Base-by-base conservation (phyloP, 1,140 invertebrate genomes). In the Scylla paramamosain region DNA sequence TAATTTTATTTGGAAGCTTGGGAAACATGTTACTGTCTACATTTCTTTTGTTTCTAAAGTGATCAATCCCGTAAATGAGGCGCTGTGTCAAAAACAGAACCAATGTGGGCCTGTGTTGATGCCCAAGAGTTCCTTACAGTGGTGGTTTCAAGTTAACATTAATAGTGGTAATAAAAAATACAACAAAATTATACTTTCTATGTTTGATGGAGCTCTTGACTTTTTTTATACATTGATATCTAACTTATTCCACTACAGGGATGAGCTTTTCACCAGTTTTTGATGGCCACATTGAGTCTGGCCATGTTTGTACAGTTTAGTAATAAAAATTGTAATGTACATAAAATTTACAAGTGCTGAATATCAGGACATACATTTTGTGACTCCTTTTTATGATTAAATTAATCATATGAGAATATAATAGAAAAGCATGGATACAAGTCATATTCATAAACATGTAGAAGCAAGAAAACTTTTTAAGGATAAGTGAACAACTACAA, bases 251-350 rank as follows among this genome's bases (percentile, higher is more conserved):
- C 39, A 32, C 52, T 77, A 59, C 48, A 39, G 31, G 12, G 29
- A 77, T 31, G 67, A 77, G 67, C 20, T 77, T 25, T 77, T 77
- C 28, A 39, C 28, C 90, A 91, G 90, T 32, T 90, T 94, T 67
- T 90, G 88, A 48, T 83, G 82, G 88, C 59, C 67, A 83, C 93
- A 82, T 59, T 94, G 86, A 82, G 93, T 84, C 90, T 91, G 59
- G 87, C 93, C 90, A 82, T 46, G n/a, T 94, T 94, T 94, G 93
- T 94, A 94, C 93, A 91, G 88, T 94, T 67, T 82, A 77, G 90
- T 82, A 91, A 90, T 67, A 28, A 77, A 88, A 46, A 94, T 90
- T 32, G 32, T 94, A 94, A 46, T 94, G 31, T 94, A 94, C 87
- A 94, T 94, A 67, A 90, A 59, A 89, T 82, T 89, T 94, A 94